Evolutionary conservation across 2,888 invertebrate species (phyloP).

Genomic region (Xanthia togata): DNA sequence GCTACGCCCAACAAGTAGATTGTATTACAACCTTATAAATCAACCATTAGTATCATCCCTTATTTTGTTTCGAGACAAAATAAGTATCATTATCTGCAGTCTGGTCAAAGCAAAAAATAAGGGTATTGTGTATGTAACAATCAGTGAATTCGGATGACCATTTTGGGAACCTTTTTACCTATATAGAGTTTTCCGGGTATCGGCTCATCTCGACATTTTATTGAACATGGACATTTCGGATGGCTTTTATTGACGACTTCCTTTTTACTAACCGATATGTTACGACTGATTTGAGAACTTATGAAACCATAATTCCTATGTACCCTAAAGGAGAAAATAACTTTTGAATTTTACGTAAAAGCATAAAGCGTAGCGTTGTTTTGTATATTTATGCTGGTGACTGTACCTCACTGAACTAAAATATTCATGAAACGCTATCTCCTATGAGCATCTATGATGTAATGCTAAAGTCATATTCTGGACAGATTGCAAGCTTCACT

Average conservation of each 20-base stretch:
- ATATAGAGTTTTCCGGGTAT: conserved; percentile 22
- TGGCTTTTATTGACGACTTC: conserved; percentile 29
- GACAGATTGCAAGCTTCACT: not conserved
- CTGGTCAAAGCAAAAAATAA: conserved; percentile 16
- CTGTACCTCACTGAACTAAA: not conserved
- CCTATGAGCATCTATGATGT: not conserved
- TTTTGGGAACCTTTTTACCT: conserved; percentile 40
- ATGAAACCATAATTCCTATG: not conserved
- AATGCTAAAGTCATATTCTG: not conserved
- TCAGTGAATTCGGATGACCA: conserved; percentile 26
- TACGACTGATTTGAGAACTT: conserved; percentile 26
- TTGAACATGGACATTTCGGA: conserved; percentile 29
- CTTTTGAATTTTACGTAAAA: no score
- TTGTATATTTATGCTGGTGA: no score
- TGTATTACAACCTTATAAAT: conserved; percentile 37
- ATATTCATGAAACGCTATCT: not conserved
- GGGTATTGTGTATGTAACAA: conserved; percentile 37
- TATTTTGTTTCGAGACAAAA: conserved; percentile 23
- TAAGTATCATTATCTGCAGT: conserved; percentile 13
- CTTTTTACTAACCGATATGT: conserved; percentile 29
- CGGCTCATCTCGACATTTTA: conserved; percentile 33
- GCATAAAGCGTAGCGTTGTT: no score
- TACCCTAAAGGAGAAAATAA: no score
- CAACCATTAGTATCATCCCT: conserved; percentile 12
- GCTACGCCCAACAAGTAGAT: conserved; percentile 44